Conservation (phyloP, 2,113 vertebrate genomes). For the Lota lota region DNA sequence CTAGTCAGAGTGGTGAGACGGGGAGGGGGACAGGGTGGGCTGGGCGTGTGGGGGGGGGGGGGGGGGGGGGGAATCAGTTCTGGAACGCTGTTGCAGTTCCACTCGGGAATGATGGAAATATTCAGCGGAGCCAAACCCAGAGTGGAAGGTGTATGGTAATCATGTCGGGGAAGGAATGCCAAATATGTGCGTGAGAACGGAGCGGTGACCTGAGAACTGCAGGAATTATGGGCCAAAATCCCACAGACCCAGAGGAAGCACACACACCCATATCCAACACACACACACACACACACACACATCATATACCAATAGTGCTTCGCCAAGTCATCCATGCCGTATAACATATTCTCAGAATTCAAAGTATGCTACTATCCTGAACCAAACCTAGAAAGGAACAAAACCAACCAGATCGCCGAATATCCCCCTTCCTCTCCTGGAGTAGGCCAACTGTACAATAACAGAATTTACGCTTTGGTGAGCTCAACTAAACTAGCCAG, state of each 20-base stretch:
- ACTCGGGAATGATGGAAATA: conserved; percentile 76
- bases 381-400: conserved; percentile 41
- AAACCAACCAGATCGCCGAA: conserved; percentile 30
- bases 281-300: conserved; percentile 58
- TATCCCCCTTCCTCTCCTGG: conserved; percentile 20
- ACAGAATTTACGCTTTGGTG: conserved; percentile 17
- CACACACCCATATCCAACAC: conserved; percentile 71
- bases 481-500: conserved; percentile 6
- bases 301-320: conserved; percentile 68
- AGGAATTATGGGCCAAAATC: conserved; percentile 79
- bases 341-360: conserved; percentile 61
- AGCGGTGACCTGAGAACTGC: conserved; percentile 78
- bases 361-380: conserved; percentile 49
- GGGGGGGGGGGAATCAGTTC: conserved; percentile 52
- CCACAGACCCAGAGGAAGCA: conserved; percentile 79
- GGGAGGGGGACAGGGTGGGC: conserved; percentile 29
- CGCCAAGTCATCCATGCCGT: conserved; percentile 61
- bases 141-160: conserved; percentile 79
- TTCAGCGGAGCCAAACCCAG: conserved; percentile 73
- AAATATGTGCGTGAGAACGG: conserved; percentile 80
- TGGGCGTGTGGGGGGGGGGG: conserved; percentile 40
- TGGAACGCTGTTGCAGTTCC: conserved; percentile 66
- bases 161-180: conserved; percentile 78
- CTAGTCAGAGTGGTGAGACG: no score
- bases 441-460: conserved; percentile 38